Conservation (phyloP, 2,888 invertebrate species). For the Trileptium ribeirensis region DNA sequence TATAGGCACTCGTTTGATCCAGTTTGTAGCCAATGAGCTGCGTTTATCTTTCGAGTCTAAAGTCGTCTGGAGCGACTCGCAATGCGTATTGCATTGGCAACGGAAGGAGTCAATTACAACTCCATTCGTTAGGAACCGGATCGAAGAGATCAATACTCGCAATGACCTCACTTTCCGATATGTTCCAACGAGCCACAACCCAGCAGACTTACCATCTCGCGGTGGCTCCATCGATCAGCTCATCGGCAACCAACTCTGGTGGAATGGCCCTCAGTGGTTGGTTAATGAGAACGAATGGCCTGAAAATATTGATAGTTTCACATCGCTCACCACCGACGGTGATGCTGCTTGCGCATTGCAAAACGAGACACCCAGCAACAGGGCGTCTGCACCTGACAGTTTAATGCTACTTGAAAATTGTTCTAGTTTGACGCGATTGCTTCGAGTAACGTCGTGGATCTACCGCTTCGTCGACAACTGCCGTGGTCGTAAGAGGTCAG, state of each 20-base stretch:
- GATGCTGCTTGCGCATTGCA: background rate
- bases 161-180: slow-evolving; percentile 36
- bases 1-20: slow-evolving; percentile 23
- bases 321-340: background rate
- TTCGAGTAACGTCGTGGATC: background rate
- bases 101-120: background rate
- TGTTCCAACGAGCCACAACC: slow-evolving; percentile 39
- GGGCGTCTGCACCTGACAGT: background rate
- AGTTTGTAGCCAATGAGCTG: slow-evolving; percentile 31
- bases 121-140: slow-evolving; percentile 38
- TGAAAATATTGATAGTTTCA: background rate
- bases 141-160: slow-evolving; percentile 35
- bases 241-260: slow-evolving; percentile 33
- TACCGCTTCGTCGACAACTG: background rate
- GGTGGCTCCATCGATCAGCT: slow-evolving; percentile 33
- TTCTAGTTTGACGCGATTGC: background rate
- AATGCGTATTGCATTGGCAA: slow-evolving; percentile 37
- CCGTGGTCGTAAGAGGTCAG: background rate
- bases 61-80: slow-evolving; percentile 34
- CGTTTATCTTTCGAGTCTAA: slow-evolving; percentile 26
- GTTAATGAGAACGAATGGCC: background rate
- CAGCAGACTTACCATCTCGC: slow-evolving; percentile 42
- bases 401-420: background rate
- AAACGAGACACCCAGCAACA: too few species aligned
- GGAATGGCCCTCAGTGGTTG: slow-evolving; percentile 36